Conservation (phyloP, 2,797 vertebrate genomes). For the Hydrophis major region DNA sequence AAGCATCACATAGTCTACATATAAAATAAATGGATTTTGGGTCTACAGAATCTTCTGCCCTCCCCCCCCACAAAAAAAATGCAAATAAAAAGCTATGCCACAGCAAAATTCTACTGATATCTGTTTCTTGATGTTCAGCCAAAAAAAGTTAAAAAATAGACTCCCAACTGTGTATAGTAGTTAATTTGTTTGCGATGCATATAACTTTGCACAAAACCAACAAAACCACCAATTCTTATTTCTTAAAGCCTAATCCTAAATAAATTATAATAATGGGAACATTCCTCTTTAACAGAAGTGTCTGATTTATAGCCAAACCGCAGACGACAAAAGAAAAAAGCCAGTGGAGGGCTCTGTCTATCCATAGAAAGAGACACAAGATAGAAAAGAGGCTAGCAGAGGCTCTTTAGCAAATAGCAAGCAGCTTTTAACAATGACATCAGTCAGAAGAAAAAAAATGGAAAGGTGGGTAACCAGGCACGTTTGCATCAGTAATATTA, state of each 20-base stretch:
- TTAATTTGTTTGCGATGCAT: background rate
- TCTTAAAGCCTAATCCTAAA: background rate
- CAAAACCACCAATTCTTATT: background rate
- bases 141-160: background rate
- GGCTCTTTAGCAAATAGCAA: slow-evolving; percentile 24
- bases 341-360: background rate
- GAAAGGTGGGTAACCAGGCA: slow-evolving; percentile 76
- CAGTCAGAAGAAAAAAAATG: slow-evolving; percentile 63
- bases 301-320: background rate
- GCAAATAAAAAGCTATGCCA: slow-evolving; percentile 17
- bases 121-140: background rate
- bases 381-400: slow-evolving; percentile 16
- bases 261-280: background rate
- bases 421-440: background rate
- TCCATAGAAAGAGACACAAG: background rate
- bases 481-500: slow-evolving; percentile 81
- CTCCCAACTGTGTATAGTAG: background rate
- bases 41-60: background rate
- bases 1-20: background rate
- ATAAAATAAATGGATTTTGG: slow-evolving; percentile 6
- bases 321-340: background rate
- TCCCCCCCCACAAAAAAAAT: background rate
- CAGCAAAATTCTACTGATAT: background rate
- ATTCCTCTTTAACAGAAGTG: background rate
- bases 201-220: background rate